Base-by-base conservation (phyloP, 2,113 vertebrate species). In the Xiphophorus couchianus region DNA sequence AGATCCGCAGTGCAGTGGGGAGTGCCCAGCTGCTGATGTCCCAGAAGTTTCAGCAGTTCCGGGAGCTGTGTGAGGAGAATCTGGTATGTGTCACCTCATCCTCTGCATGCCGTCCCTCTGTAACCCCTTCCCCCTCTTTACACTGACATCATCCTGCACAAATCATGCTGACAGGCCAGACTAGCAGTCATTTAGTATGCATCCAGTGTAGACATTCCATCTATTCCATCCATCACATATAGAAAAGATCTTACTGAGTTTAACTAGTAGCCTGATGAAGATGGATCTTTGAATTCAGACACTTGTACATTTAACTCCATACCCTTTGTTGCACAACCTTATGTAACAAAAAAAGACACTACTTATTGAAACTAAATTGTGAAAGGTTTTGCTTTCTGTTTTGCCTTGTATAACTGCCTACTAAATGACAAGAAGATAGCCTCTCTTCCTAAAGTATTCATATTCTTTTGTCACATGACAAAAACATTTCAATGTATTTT, bases 11-110 rank as follows among this genome's bases (percentile, higher is more conserved):
- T 84, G 98, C 98, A 0, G 97, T 98, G 90, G 97, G 97, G 87
- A 98, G 96, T 14, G 97, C 98, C 77, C 97, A 98, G 90, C 96
- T 98, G 91, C 95, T 99, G 86, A 96, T 99, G 96, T 96, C 96
- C 88, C 98, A 99, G 95, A 99, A 98, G 93, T 96, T 98, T 90
- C 97, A 98, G 91, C 97, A 99, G 94, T 99, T 99, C 91, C 97
- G 96, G 89, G 94, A 96, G 84, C 97, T 99, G 87, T 99, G 98
- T 93, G 96, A 98, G 94, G 97, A 99, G 94, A 99, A 97, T 94
- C 96, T 98, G 98, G 98, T 99, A 94, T 95, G 97, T 93, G 83
- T 89, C 78, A 84, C 92, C 76, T 88, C 89, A 92, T 90, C 92
- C 88, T 78, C 88, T 88, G 88, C 90, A 86, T 81, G 77, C 85